A percentile compares a stretch with the other conserved stretches of the same genome.
These are phyloP conservation scores for Phasianus colchicus DNA, from an alignment of 2,113 vertebrate genomes.

Conservation along the genomic window DNA sequence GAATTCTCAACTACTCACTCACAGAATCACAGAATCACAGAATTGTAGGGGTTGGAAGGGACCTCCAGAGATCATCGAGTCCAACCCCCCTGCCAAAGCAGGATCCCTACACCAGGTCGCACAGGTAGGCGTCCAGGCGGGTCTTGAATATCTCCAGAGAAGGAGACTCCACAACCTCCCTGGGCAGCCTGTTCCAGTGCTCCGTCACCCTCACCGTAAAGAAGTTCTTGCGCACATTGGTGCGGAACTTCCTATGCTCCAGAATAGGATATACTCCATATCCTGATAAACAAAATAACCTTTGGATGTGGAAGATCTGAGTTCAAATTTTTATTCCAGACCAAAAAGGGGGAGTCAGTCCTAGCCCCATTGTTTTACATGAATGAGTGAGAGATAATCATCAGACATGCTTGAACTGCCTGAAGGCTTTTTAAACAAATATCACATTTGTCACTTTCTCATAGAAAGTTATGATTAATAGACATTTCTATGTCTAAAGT, in stretches of 20 bases:
- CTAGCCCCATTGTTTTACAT: neutral
- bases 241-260: too few species aligned
- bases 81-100: too few species aligned
- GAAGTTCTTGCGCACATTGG: too few species aligned
- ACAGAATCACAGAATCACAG: too few species aligned
- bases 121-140: too few species aligned
- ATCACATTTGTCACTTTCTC: neutral
- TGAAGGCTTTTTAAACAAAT: neutral
- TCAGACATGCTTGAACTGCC: neutral
- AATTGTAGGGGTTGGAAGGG: too few species aligned
- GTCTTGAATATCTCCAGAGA: too few species aligned
- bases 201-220: too few species aligned
- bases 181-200: too few species aligned
- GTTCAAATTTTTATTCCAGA: fast-evolving
- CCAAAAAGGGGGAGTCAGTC: neutral
- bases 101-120: too few species aligned
- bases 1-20: neutral
- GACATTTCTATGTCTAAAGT: neutral
- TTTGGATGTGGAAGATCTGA: neutral
- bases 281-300: neutral
- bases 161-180: too few species aligned
- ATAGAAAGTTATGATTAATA: neutral
- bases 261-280: neutral
- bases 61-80: too few species aligned
- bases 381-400: neutral